phyloP scores from a whole-genome alignment of 2,113 vertebrate genomes.

The Phrynosoma blainvillii region DNA sequence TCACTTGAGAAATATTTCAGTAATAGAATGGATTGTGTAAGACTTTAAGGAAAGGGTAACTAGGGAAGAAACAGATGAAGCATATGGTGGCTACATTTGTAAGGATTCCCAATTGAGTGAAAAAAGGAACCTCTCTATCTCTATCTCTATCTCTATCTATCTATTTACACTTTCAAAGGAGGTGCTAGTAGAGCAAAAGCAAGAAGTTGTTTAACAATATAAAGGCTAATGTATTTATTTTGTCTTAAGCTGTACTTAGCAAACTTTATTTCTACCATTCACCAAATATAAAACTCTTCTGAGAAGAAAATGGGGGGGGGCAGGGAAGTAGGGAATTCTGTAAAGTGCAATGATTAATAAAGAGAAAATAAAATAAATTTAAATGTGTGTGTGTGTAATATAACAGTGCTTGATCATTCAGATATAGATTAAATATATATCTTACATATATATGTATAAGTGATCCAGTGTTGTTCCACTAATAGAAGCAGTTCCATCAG shows the following conservation, averaged over 20 bases:
- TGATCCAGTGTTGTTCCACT: too few relatives aligned
- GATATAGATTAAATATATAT: too few relatives aligned
- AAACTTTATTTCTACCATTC: neutral
- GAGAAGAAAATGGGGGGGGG: neutral
- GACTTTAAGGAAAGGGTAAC: neutral
- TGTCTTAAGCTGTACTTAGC: neutral
- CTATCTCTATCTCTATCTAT: too few relatives aligned
- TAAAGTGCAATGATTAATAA: neutral
- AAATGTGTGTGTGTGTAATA: too few relatives aligned
- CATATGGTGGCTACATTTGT: neutral
- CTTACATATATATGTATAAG: too few relatives aligned
- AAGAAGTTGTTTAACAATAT: neutral
- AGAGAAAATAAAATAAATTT: too few relatives aligned
- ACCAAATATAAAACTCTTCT: neutral
- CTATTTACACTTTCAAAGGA: neutral
- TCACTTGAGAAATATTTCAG: neutral
- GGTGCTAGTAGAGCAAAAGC: neutral
- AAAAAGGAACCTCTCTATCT: neutral
- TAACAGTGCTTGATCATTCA: too few relatives aligned
- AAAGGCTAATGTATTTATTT: neutral
- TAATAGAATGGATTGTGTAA: neutral
- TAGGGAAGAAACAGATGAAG: neutral
- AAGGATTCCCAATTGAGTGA: neutral
- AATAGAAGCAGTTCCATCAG: too few relatives aligned
- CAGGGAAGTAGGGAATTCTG: neutral